Evolutionary conservation across 2,113 vertebrate genomes (phyloP), one percentile per base, ranked within the genome.

Genomic region (Numenius arquata): DNA sequence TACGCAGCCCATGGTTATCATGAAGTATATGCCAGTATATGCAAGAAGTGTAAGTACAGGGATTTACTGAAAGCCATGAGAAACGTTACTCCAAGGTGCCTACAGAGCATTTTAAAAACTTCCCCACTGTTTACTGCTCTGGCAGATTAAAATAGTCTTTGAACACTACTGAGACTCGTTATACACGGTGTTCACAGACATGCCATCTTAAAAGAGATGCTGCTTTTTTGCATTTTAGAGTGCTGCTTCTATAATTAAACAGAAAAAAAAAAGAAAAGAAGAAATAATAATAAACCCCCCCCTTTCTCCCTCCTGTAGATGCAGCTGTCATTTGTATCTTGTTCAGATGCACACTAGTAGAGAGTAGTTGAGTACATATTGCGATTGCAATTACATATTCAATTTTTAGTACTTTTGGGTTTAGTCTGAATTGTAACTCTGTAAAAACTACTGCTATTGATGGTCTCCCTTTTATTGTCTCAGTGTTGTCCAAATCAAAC

Each of bases 61-160:
- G 59, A 83, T 95, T 93, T 83, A 80, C 22, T 80, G 62, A 87
- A 80, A 80, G 48, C 29, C 58, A 75, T 55, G 18, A 84, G 47
- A 79, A 79, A 93, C 29, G 17, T 79, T 89, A 83, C 81, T 75
- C 67, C 25, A 75, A 86, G 73, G 65, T 79, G 72, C 65, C 81
- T 80, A 71, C 62, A 79, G 62, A 75, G 85, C 62, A 78, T 87
- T 96, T 84, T 12, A 89, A 93, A 96, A 89, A 43, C 58, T 48
- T 76, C n/a, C 72, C 91, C 27, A 47, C 62, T 29, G 63, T 76
- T 93, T 88, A 91, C 91, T 86, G 76, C 67, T 43, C 55, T 76
- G 48, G 62, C 48, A 89, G 87, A 88, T 76, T 89, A 91, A 86
- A 91, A 93, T 9, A 56, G 47, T 52, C 75, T 91, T 75, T 80